Percentiles rank a stretch among this genome's conserved stretches.
Evolutionary conservation across 30 jellyfish, hydroid and myxozoan species (phyloP).

Genomic region (Hydractinia symbiolongicarpus): DNA sequence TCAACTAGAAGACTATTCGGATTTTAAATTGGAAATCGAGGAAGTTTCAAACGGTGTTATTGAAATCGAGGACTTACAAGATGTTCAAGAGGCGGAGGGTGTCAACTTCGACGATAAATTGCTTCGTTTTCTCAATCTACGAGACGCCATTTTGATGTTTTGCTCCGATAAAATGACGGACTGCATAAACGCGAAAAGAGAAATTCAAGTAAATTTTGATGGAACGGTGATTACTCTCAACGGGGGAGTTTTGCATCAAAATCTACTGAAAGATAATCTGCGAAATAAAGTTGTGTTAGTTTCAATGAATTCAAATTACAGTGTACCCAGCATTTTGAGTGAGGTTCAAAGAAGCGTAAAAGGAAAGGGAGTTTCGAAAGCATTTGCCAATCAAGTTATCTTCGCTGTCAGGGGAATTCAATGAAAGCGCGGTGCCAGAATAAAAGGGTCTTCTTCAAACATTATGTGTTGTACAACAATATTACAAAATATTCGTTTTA

Average conservation of each 20-base stretch:
- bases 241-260: background rate
- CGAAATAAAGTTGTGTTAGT: slow-evolving; percentile 3
- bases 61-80: slow-evolving; percentile 6
- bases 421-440: background rate
- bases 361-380: background rate
- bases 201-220: background rate
- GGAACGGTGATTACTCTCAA: background rate
- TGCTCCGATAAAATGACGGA: slow-evolving; percentile 2
- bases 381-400: slow-evolving; percentile 1
- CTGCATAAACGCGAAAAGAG: background rate
- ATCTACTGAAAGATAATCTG: background rate
- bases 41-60: slow-evolving; percentile 8
- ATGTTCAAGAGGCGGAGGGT: background rate
- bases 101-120: background rate
- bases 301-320: background rate
- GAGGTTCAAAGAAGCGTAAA: background rate
- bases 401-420: background rate
- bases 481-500: no score
- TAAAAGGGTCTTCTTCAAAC: no score
- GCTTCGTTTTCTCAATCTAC: background rate
- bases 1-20: slow-evolving; percentile 6
- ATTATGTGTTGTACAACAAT: no score
- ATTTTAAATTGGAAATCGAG: background rate
- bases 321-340: background rate
- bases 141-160: background rate